Base-by-base conservation (phyloP, 2,113 vertebrate genomes). In the Chrysochloris asiatica region DNA sequence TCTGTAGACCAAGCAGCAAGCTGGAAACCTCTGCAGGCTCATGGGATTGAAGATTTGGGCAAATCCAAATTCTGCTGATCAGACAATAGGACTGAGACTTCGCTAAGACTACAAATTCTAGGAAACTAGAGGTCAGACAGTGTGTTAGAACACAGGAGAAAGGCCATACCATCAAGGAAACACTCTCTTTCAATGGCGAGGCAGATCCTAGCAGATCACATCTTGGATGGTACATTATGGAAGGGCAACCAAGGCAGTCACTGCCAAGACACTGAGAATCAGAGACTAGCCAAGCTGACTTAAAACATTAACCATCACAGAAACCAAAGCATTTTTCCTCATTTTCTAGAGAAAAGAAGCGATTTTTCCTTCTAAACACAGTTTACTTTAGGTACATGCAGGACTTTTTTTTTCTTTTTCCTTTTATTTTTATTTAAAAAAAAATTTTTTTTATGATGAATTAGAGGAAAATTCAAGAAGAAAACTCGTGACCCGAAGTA, bases 401-500 rank as follows among this genome's bases (percentile, higher is more conserved):
- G 73, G 22, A 3, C 1, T 19, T n/a, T n/a, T n/a, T n/a, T n/a
- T n/a, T n/a, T n/a, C n/a, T n/a, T n/a, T n/a, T n/a, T n/a, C n/a
- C n/a, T n/a, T n/a, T n/a, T n/a, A n/a, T n/a, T n/a, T n/a, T n/a
- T n/a, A n/a, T n/a, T n/a, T n/a, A n/a, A 54, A 54, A 54, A 54
- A 54, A 54, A 54, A n/a, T n/a, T n/a, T n/a, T n/a, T n/a, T n/a
- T n/a, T n/a, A 59, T 8, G 10, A 75, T 86, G 45, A 90, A 19
- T 65, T 56, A 26, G 28, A 52, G n/a, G 28, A 91, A 90, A 81
- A 94, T 89, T 88, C 94, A 95, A 93, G 78, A 84, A 95, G 92
- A 96, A 95, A 96, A 95, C 93, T 84, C 28, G 83, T 93, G 84
- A 95, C 96, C 94, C 96, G 87, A 95, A 97, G 82, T 89, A 73